Percentiles rank a stretch among this genome's conserved stretches.
Conservation (phyloP, 2,797 vertebrate species). For the Rhabdophis nuchalis region DNA sequence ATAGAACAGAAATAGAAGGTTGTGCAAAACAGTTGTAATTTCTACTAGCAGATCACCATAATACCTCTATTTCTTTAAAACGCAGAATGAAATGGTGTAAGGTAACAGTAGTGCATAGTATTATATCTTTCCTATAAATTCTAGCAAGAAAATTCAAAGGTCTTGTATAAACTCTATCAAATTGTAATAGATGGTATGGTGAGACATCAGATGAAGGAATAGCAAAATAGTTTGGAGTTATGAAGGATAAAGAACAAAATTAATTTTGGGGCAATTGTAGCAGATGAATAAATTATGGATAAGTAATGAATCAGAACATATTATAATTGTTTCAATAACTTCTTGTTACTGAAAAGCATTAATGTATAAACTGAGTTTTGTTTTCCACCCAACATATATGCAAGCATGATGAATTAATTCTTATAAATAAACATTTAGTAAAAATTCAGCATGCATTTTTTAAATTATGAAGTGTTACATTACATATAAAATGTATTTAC, state of each 20-base stretch:
- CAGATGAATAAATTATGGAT: not conserved
- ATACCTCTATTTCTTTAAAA: not conserved
- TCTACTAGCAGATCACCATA: not conserved
- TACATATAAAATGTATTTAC: constrained; percentile 1
- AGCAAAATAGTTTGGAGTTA: not conserved
- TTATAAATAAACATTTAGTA: constrained; percentile 48
- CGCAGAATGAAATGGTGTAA: not conserved
- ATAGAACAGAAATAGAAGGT: not conserved
- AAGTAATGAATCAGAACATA: not conserved
- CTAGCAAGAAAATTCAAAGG: not conserved
- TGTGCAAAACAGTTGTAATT: not conserved
- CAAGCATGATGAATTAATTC: constrained; percentile 25
- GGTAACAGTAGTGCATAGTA: not conserved
- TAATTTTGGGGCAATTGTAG: not conserved
- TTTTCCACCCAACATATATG: constrained; percentile 27
- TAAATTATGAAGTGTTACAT: not conserved
- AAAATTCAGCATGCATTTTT: constrained; percentile 27
- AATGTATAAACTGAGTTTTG: constrained; percentile 20
- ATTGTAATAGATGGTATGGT: not conserved
- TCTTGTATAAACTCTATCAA: not conserved
- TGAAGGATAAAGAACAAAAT: not conserved
- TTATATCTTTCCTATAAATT: not conserved
- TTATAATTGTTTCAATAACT: not conserved
- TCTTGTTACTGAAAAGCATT: not conserved
- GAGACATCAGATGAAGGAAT: not conserved